Conservation (phyloP, 2,797 vertebrate genomes). For the Cetoscarus ocellatus region DNA sequence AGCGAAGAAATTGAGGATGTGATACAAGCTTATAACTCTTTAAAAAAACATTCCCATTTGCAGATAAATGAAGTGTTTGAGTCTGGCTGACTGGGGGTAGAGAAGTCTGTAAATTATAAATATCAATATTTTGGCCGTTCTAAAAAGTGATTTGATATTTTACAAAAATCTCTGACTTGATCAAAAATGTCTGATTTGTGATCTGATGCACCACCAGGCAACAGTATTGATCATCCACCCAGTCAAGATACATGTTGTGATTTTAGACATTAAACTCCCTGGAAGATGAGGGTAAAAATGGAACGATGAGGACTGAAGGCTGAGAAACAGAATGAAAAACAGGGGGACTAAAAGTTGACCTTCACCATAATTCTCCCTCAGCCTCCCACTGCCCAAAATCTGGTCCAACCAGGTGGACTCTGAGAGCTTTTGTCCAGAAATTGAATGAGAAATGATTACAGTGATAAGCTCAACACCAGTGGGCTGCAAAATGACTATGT, state of each 20-base stretch:
- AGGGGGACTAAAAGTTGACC: constrained; percentile 34
- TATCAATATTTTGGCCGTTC: too few species aligned
- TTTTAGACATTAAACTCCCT: neutral
- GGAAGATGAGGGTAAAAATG: constrained; percentile 9
- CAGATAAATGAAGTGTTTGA: too few species aligned
- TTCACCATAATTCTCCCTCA: constrained; percentile 48
- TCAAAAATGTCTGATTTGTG: too few species aligned
- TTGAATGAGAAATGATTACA: constrained; percentile 76
- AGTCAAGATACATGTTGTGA: constrained; percentile 1
- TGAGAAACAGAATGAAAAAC: constrained; percentile 1
- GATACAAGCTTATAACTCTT: too few species aligned
- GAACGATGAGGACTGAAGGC: constrained; percentile 3
- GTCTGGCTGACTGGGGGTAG: too few species aligned
- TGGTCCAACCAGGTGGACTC: constrained; percentile 48
- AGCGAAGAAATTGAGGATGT: too few species aligned
- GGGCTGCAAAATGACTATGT: constrained; percentile 64
- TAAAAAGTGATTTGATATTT: too few species aligned
- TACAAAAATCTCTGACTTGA: too few species aligned
- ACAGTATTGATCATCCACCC: neutral
- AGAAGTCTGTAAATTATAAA: too few species aligned
- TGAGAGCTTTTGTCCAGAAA: constrained; percentile 69
- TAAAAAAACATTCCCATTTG: too few species aligned
- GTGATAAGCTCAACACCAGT: constrained; percentile 64
- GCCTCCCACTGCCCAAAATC: constrained; percentile 47
- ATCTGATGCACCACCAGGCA: neutral